Evolutionary conservation across 2,888 invertebrate species (phyloP).

Genomic region (Hydraecia micacea): DNA sequence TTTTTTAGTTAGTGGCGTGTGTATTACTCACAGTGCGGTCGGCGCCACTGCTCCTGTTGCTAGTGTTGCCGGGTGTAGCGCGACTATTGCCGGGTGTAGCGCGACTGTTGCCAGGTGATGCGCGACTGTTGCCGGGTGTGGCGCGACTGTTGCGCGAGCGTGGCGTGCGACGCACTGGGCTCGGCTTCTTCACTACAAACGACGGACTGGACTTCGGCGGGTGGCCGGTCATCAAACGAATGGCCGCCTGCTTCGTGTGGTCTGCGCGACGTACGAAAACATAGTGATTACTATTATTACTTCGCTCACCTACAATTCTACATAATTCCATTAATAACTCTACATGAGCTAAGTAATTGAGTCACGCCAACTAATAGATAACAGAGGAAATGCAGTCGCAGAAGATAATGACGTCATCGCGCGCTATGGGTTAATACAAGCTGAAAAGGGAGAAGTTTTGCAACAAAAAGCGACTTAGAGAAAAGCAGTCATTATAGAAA

Average conservation of each 20-base stretch:
- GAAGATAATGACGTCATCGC: constrained; percentile 24
- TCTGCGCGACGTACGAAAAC: constrained; percentile 70
- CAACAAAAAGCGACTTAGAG: background rate
- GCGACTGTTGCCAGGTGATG: background rate
- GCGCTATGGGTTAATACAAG: background rate
- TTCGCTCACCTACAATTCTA: background rate
- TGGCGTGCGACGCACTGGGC: constrained; percentile 35
- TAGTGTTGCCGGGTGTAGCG: background rate
- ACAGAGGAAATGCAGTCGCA: constrained; percentile 22
- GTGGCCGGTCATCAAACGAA: constrained; percentile 86
- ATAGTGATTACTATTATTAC: background rate
- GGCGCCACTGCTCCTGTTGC: constrained; percentile 22
- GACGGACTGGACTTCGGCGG: constrained; percentile 67
- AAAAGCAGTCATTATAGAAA: background rate
- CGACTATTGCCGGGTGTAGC: background rate
- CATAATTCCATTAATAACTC: constrained; percentile 7
- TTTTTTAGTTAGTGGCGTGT: background rate
- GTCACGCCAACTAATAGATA: constrained; percentile 24
- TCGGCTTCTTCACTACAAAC: constrained; percentile 16
- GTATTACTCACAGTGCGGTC: constrained; percentile 36
- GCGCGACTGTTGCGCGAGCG: constrained; percentile 25
- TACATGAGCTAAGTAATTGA: constrained; percentile 1
- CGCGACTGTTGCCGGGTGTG: background rate
- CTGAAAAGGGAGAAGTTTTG: background rate
- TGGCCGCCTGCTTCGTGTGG: constrained; percentile 86